Evolutionary conservation across 2,888 invertebrate species (phyloP), one percentile per base, ranked within the genome.

Genomic region (Drosophila parthenogenetica): DNA sequence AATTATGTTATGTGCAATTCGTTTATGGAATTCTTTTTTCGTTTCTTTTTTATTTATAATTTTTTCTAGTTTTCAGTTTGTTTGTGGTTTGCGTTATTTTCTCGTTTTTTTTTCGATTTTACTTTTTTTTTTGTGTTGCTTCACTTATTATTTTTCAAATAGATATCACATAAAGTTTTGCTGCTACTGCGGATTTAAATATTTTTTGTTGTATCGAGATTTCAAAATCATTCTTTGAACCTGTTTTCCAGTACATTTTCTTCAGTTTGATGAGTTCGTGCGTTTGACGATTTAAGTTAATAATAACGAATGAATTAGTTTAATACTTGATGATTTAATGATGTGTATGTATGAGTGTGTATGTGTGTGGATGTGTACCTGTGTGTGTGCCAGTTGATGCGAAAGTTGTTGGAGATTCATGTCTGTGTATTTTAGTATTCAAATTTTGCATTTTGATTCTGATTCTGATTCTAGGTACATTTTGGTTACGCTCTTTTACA

Each of bases 91-190:
- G 29, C 61, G 45, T 42, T 22, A 48, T 55, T 55, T 59, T 67
- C 64, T 70, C 50, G 53, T 67, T 54, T 50, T 57, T 45, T 43
- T 43, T 49, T 68, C 37, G 40, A 64, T 65, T 59, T 64, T 29
- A 25, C 4, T 25, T 73, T 66, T 49, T 46, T 59, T 57, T 61
- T 57, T 22, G 17, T 61, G 51, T 42, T 62, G 48, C 73, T 82
- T 80, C 72, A 70, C 65, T 85, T 82, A 80, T 86, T 83, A 83
- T 86, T 83, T 88, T 88, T 89, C 77, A 74, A 79, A 82, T 81
- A 82, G 77, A 79, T 79, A 88, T 86, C 73, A 79, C 81, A 80
- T 78, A 73, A 77, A 75, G 77, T 81, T 84, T 73, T 77, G 68
- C 71, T 78, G 68, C 53, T 79, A 59, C 69, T 82, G 60, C 80